Evolutionary conservation across 92 coral and sea anemone species (phyloP), one percentile per base, ranked within the genome.

Genomic region (Parazoanthus darwini): DNA sequence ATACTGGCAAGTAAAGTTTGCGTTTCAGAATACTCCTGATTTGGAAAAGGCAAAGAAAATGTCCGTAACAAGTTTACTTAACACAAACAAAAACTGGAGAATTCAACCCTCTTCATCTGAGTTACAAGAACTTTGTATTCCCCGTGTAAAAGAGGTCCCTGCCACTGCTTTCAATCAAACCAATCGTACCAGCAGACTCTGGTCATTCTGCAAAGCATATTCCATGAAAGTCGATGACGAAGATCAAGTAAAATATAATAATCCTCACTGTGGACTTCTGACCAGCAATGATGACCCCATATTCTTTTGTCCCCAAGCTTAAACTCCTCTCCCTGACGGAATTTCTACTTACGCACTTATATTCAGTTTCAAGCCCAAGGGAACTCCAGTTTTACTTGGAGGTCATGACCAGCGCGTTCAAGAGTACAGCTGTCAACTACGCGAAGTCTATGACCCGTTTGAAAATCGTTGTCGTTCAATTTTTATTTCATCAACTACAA

Each of bases 191-290:
- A 36, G 37, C 8, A 74, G 23, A 22, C n/a, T 74, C 1, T 73
- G 37, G 78, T 39, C 43, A 35, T 74, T 74, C n/a, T 74, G 78
- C 78, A 74, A 74, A 35, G 43, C 39, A 36, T 74, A 74, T 74
- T 74, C 78, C 13, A 74, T 74, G 78, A 36, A 16, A n/a, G 48
- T 74, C 6, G 16, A 0, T 3, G 70, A 22, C 22, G 70, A 26
- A 7, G 23, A 73, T n/a, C 33, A 33, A 9, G 35, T 20, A 29
- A 13, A 73, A 15, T 29, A 73, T 15, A 74, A 36, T 26, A 74
- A 74, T 36, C 78, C 78, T 37, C 78, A 74, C 8, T 74, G 78
- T 36, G 78, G 48, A 74, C 78, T 74, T 14, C 44, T 74, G 78
- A 36, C 15, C 23, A 36, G 46, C 46, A n/a, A 13, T 1, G 26